Conservation (phyloP, 1,140 invertebrate genomes). For the Tetramorium simillimum region DNA sequence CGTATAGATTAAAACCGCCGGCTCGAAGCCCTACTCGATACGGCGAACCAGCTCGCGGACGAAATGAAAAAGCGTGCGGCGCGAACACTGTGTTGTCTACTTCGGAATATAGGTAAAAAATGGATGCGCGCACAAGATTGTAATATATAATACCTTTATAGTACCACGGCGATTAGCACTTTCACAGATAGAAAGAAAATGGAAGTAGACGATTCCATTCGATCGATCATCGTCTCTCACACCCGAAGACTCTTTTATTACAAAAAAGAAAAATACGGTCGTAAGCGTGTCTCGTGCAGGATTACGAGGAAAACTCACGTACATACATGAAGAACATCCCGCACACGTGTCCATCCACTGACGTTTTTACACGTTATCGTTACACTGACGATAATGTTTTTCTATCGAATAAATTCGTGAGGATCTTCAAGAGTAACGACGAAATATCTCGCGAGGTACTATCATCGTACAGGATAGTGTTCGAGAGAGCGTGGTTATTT, state of each 20-base stretch:
- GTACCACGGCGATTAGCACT: not conserved
- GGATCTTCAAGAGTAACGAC: not conserved
- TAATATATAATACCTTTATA: slow-evolving; percentile 42
- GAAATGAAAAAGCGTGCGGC: not conserved
- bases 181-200: not conserved
- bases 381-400: not conserved
- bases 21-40: slow-evolving; percentile 30
- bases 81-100: slow-evolving; percentile 31
- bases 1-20: slow-evolving; percentile 12
- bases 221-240: not conserved
- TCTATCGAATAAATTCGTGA: slow-evolving; percentile 10
- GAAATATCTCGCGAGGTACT: not conserved
- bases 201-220: slow-evolving; percentile 3
- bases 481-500: not conserved
- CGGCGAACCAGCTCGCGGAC: not conserved
- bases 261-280: slow-evolving; percentile 1
- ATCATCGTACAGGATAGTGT: not conserved
- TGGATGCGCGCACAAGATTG: slow-evolving; percentile 39
- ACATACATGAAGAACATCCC: not conserved
- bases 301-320: not conserved
- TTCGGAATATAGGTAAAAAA: slow-evolving; percentile 11
- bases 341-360: not conserved
- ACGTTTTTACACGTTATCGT: not conserved
- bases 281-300: slow-evolving; percentile 23
- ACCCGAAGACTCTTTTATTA: not conserved